Base-by-base conservation (phyloP, 2,888 invertebrate genomes). In the Aleiodes testaceus region DNA sequence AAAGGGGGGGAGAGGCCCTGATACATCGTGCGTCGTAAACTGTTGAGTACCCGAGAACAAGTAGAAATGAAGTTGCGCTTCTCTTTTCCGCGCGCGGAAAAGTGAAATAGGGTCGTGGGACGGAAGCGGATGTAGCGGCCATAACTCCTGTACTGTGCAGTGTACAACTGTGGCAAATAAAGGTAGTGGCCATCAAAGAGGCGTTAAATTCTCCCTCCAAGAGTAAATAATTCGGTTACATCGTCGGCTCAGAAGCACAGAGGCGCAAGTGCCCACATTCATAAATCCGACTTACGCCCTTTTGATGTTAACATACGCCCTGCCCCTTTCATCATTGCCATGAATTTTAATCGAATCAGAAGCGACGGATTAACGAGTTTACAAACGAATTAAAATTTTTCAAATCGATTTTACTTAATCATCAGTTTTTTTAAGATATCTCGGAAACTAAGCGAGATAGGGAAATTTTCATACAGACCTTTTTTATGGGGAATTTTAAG, bases 61-160 rank as follows among this genome's bases (percentile, higher is more conserved):
- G 82, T 80, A 82, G 75, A 72, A 81, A 80, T 78, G 74, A 80
- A 79, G 79, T 71, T 68, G 67, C 26, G 16, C 45, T 22, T n/a
- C 11, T 47, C 45, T 53, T 14, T n/a, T 52, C 22, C 55, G 12
- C 55, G 45, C 66, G 78, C 73, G 77, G 75, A 78, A 78, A 75
- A 74, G 75, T 77, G 75, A 80, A 80, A 82, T 79, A 82, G 82
- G 81, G 81, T 82, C 86, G 85, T 85, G 86, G 85, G 86, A 87
- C 86, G 86, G 84, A 85, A 86, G 78, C 87, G 86, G 87, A 87
- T 87, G 86, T 81, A 82, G 80, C 79, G 76, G 80, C 83, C 79
- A 78, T 84, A 83, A 83, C 82, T 80, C 59, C 77, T 72, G 53
- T 71, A 71, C 66, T 65, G 68, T 36, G 59, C 26, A 53, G 12